Conservation (phyloP, 2,113 vertebrate genomes). For the Malurus melanocephalus region DNA sequence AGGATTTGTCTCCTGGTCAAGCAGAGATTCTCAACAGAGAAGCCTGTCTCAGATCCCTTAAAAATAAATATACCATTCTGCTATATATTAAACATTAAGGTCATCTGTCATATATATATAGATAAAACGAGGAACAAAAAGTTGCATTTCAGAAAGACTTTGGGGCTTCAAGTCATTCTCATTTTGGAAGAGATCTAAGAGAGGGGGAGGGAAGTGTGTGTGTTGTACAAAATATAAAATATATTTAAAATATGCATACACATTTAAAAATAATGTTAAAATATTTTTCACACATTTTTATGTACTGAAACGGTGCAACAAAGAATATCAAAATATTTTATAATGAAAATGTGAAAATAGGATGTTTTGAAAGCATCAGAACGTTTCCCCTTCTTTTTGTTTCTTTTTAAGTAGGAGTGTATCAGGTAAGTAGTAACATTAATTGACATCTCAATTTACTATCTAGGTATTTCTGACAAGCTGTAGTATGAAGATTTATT, state of each 20-base stretch:
- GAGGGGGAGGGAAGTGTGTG: too few relatives aligned
- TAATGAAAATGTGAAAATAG: neutral
- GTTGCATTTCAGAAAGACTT: neutral
- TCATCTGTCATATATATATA: neutral
- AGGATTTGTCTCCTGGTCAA: neutral
- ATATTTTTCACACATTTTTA: neutral
- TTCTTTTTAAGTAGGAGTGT: neutral
- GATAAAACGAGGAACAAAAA: neutral
- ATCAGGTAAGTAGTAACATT: neutral
- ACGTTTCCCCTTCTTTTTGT: neutral
- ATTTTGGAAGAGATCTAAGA: neutral
- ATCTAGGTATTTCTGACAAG: neutral
- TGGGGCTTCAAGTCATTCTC: accelerated
- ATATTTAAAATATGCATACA: neutral
- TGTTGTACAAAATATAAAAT: neutral
- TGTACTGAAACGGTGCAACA: neutral
- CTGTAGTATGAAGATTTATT: neutral
- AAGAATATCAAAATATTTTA: neutral
- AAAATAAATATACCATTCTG: neutral
- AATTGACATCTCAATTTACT: neutral
- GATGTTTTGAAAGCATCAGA: neutral
- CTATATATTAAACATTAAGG: neutral
- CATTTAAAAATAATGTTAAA: neutral
- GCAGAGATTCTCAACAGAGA: neutral
- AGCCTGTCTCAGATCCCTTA: neutral